Evolutionary conservation across 1,140 invertebrate species (phyloP), one percentile per base, ranked within the genome.

Genomic region (Drosophila sp.): DNA sequence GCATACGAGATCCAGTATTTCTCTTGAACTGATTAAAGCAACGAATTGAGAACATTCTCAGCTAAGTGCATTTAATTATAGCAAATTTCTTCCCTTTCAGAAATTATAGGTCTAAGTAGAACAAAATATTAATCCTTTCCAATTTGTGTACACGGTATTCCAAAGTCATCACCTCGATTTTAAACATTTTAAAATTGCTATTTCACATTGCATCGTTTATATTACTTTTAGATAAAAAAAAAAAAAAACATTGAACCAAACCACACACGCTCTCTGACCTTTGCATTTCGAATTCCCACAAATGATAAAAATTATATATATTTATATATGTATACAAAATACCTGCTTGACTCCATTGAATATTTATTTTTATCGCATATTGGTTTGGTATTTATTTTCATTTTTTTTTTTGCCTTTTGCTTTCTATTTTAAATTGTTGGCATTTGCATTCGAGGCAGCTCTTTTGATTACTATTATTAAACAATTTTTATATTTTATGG

Each of bases 281-380:
- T 77, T 77, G 73, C 73, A 76, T 68, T 76, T 50, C 57, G 47
- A 71, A 35, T 71, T 57, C 25, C 65, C 57, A 77, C 76, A 66
- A 77, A 77, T 77, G 60, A 76, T 47, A 57, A 56, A 32, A 35
- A 67, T 17, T 17, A 17, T 17, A 17, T 17, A 17, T 17, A 17
- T 17, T 17, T 17, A 17, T 17, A 17, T 17, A 17, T 17, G 0
- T 17, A 17, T 11, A 10, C 35, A 41, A 74, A 75, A 67, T 62
- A 27, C 32, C 8, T 30, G 63, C 25, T 56, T 57, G n/a, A 10
- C 32, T 29, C 44, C 35, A 8, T 8, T 10, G 44, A 27, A 50
- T 2, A 29, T 63, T 76, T 75, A 38, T 64, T 76, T 76, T 60
- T 62, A 61, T 65, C 8, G 55, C 60, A 25, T 41, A 66, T 70